Base-by-base conservation (phyloP, 2,797 vertebrate species). In the Antennarius maculatus region DNA sequence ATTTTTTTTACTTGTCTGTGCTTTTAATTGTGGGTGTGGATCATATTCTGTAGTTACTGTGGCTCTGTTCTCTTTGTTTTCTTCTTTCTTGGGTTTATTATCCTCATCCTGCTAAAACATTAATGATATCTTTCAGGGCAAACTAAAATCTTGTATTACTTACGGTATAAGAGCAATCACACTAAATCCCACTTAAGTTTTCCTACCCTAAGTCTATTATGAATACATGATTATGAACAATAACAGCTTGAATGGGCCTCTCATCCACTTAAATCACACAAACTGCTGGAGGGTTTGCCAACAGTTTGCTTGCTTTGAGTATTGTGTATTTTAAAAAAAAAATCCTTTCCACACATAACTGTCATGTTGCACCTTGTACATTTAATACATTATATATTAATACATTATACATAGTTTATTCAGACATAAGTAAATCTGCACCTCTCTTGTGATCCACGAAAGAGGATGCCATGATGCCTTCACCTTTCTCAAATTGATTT, bases 201-300 rank as follows among this genome's bases (percentile, higher is more conserved):
- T 65, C 39, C 41, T 43, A 53, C 47, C 6, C 43, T 37, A 52
- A 47, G n/a, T 16, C 23, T 45, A 28, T 52, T 15, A 79, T 63
- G 61, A 64, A 69, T 80, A 53, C 34, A 6, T 41, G n/a, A 74
- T 61, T 69, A 51, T 1, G 8, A 17, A 49, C 66, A 64, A 66
- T 31, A 60, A 28, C 31, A 55, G 49, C n/a, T 55, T 65, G 50
- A 65, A 13, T 51, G 10, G 59, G 45, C 34, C 61, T 28, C 41
- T 18, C 2, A 45, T 76, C 57, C 68, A 71, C 5, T 47, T 56
- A 10, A 7, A 54, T 15, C 34, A 34, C 53, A 17, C 46, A 45
- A 71, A 37, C 52, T 54, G 37, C 28, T 46, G 63, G 57, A 59
- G 8, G 10, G 18, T 7, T 7, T 43, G 68, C 70, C 71, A 83